These are phyloP conservation scores for Epirrhoe tristata DNA, from an alignment of 2,888 invertebrate species.

Conservation along the genomic window DNA sequence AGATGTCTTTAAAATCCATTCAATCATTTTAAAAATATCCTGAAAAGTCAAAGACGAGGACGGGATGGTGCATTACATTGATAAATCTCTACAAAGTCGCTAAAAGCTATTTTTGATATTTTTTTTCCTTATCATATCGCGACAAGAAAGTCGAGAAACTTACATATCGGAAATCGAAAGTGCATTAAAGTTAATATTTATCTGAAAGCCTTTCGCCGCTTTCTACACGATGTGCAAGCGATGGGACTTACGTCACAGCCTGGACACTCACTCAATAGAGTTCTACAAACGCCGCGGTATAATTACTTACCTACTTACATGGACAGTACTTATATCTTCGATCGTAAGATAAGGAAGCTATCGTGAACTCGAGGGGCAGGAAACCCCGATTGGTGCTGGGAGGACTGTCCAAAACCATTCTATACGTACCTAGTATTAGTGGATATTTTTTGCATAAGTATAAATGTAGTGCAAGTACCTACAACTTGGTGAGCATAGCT, in stretches of 20 bases:
- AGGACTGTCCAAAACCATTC: too few species aligned
- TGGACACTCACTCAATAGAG: neutral
- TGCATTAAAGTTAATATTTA: conserved; percentile 69
- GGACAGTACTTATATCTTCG: too few species aligned
- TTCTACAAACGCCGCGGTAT: neutral
- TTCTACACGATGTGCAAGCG: conserved; percentile 56
- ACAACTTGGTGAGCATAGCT: too few species aligned
- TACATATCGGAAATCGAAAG: conserved; percentile 63
- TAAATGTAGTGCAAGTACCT: too few species aligned
- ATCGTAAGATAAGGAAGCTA: too few species aligned
- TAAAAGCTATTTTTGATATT: conserved; percentile 7
- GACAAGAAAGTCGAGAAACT: conserved; percentile 59
- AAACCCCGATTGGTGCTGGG: too few species aligned
- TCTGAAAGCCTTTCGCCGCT: conserved; percentile 54
- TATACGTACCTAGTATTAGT: too few species aligned
- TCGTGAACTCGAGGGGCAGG: too few species aligned
- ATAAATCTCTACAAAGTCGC: neutral
- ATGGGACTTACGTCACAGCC: neutral
- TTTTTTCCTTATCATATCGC: conserved; percentile 36
- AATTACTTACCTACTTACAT: too few species aligned
- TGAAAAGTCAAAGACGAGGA: neutral
- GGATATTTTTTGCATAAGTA: too few species aligned
- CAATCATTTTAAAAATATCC: too few species aligned
- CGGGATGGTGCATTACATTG: neutral
- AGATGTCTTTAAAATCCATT: too few species aligned